Evolutionary conservation across 1,140 invertebrate genomes (phyloP).

Genomic region (Globodera rostochiensis): DNA sequence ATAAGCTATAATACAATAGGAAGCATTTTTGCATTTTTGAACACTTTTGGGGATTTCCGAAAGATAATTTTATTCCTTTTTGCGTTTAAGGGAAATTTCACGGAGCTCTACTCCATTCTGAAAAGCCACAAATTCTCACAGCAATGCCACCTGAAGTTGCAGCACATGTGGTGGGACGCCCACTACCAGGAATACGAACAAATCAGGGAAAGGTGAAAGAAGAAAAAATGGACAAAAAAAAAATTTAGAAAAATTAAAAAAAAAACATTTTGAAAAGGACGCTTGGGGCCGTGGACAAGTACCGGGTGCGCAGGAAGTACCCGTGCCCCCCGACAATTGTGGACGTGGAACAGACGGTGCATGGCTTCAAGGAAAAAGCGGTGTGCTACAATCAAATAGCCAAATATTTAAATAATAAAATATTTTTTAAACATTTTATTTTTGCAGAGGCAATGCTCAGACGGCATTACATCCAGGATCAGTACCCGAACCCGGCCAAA

Average conservation of each 20-base stretch:
- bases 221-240: no score
- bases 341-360: constrained; percentile 99
- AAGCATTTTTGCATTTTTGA: no score
- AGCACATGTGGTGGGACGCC: constrained; percentile 92
- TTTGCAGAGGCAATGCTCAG: constrained; percentile 76
- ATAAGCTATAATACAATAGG: no score
- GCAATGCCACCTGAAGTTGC: constrained; percentile 91
- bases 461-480: constrained; percentile 98
- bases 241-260: background rate
- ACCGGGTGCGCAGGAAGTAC: constrained; percentile 97
- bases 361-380: constrained; percentile 96
- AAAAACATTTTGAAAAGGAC: constrained; percentile 71
- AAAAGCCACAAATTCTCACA: constrained; percentile 94
- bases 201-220: constrained; percentile 74
- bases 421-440: background rate
- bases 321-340: constrained; percentile 92
- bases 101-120: constrained; percentile 78
- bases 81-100: constrained; percentile 77
- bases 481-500: constrained; percentile 98
- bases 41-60: no score
- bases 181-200: constrained; percentile 93
- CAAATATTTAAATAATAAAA: background rate
- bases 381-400: background rate
- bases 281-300: constrained; percentile 97
- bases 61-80: no score